Base-by-base conservation (phyloP, 2,797 vertebrate genomes). In the Melanotaenia boesemani region DNA sequence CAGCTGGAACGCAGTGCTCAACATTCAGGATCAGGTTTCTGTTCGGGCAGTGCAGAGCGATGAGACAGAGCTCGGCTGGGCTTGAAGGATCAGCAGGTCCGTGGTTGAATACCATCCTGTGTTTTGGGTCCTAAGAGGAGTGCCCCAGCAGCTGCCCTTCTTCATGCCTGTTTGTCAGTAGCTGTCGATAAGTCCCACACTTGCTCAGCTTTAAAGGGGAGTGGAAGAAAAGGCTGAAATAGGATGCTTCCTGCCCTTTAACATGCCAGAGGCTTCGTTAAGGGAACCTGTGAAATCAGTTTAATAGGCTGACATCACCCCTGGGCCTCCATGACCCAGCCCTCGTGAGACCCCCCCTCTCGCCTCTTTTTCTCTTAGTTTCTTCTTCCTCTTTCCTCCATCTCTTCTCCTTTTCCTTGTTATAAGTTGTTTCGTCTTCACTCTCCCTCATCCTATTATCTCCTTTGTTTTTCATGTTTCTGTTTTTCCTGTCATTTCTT, bases 201-300 rank as follows among this genome's bases (percentile, higher is more conserved):
- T 87, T 79, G 4, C 86, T 66, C 63, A 52, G 84, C 91, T 86
- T 77, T 81, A 77, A 91, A 92, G 82, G 77, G 79, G 82, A 82
- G 85, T 83, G 78, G 70, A 82, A 83, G 88, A 88, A 81, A 83
- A 65, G 82, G 77, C 89, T 91, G 92, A 93, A 94, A 95, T 89
- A 88, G 89, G 93, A 94, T 86, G 93, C 93, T 95, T 94, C 93
- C 94, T 95, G 94, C 89, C 92, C 93, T 94, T 95, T 93, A 94
- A 94, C 92, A 92, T 91, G 90, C 91, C 87, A 92, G 91, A 88
- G 92, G 90, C 92, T 95, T 95, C 91, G 86, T 95, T 95, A 95
- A 94, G 90, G 92, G 87, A 95, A 94, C 92, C 92, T 94, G 93
- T 94, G 92, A 95, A 95, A 94, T 93, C 92, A 92, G 91, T 94